Evolutionary conservation across 2,113 vertebrate genomes (phyloP), one percentile per base, ranked within the genome.

Genomic region (Ginglymostoma cirratum): DNA sequence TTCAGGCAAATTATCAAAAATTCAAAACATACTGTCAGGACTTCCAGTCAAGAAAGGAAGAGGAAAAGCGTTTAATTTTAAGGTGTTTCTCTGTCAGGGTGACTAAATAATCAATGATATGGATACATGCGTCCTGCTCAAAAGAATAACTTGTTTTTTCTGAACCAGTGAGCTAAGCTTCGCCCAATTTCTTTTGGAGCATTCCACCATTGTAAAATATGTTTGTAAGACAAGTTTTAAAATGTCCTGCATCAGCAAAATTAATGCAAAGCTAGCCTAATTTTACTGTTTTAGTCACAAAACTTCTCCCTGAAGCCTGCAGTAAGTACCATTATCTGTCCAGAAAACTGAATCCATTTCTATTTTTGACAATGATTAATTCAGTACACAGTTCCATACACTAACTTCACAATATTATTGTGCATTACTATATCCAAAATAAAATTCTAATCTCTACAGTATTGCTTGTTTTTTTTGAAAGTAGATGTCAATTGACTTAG

Each of bases 361-460:
- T 93, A 19, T 67, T 93, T n/a, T 93, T 93, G 89, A 93, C 89
- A 66, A 93, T 66, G 89, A 93, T 92, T 92, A 65, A 65, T 92
- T 17, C 14, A 17, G 30, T 65, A n/a, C 65, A 65, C 42, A 14
- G 30, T 92, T 92, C 52, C 30, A 65, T 19, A 5, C 52, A 65
- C 52, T 34, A 93, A 67, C 34, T 66, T 93, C 89, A 67, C 0
- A 83, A 83, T 83, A 66, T 67, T n/a, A 92, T 17, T n/a, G 15
- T 65, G 52, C 34, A 92, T 65, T 38, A 93, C 15, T 21, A 17
- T 66, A 67, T 61, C 61, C n/a, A 67, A 23, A 93, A 93, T 23
- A 66, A 38, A 66, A 66, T n/a, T 66, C 5, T 92, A 34, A 93
- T 93, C n/a, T 66, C 17, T 21, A 38, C 21, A 67, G 61, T 24